phyloP scores from a whole-genome alignment of 2,113 vertebrate genomes.

The Apodemus speciosus region DNA sequence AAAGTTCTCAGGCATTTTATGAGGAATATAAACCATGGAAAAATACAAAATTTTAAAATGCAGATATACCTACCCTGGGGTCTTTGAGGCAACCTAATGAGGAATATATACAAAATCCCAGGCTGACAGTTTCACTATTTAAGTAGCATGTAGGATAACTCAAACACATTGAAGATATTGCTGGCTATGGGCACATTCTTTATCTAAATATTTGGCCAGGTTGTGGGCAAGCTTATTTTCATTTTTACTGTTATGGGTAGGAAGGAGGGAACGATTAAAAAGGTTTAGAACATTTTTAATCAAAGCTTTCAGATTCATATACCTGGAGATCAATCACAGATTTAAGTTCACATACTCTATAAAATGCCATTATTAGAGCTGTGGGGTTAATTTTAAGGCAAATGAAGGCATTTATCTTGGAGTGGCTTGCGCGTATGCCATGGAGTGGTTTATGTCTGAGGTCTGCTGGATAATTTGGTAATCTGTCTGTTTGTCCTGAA shows the following conservation, averaged over 20 bases:
- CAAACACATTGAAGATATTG: conserved; percentile 81
- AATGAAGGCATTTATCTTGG: conserved; percentile 59
- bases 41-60: conserved; percentile 86
- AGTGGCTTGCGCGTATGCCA: not conserved
- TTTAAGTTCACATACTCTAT: conserved; percentile 29
- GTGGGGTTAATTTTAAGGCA: conserved; percentile 62
- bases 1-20: conserved; percentile 89
- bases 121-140: conserved; percentile 89
- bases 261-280: conserved; percentile 77
- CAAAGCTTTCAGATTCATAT: conserved; percentile 77
- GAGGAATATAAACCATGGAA: conserved; percentile 86
- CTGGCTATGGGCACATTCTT: conserved; percentile 85
- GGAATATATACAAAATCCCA: conserved; percentile 86
- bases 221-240: conserved; percentile 82
- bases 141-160: conserved; percentile 87
- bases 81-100: conserved; percentile 86
- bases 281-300: conserved; percentile 81
- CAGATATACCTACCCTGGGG: conserved; percentile 84
- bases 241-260: conserved; percentile 82
- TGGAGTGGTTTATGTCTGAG: not conserved
- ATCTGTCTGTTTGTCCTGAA: conserved; percentile 42
- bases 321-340: conserved; percentile 65
- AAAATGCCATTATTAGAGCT: conserved; percentile 49
- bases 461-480: conserved; percentile 38
- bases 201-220: conserved; percentile 87